A percentile compares a stretch with the other conserved stretches of the same genome.
These are phyloP conservation scores for Pteruthius melanotis DNA, from an alignment of 2,113 vertebrate species.

Conservation along the genomic window DNA sequence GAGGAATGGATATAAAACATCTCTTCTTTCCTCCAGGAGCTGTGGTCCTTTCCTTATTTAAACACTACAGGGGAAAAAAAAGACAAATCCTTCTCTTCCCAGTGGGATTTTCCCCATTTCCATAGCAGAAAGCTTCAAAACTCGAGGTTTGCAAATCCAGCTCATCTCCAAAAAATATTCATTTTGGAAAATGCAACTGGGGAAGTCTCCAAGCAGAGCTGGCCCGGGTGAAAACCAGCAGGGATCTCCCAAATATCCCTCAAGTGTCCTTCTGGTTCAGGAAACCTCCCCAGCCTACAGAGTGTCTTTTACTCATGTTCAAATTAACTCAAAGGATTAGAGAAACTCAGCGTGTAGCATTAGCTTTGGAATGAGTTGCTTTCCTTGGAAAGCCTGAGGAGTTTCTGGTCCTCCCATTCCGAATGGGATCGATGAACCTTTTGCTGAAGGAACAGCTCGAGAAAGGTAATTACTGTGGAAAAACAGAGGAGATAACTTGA, in stretches of 20 bases:
- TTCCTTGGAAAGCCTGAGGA: not conserved
- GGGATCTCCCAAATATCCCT: not conserved
- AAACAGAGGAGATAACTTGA: not conserved
- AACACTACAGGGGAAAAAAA: not conserved
- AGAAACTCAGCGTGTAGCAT: constrained; percentile 3
- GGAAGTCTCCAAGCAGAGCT: not conserved
- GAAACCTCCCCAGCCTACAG: not conserved
- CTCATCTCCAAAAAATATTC: not conserved
- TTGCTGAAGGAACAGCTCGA: not conserved
- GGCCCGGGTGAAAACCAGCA: not conserved
- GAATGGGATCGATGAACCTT: not conserved
- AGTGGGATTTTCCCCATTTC: not conserved
- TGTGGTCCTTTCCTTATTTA: not conserved
- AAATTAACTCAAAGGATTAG: not conserved
- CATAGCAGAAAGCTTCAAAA: not conserved
- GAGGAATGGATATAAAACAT: not conserved
- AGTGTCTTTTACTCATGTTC: not conserved
- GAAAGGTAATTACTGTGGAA: not conserved
- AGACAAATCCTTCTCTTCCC: not conserved
- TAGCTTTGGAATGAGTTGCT: not conserved
- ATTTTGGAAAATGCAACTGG: not conserved
- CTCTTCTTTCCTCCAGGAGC: not conserved
- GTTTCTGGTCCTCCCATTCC: not conserved
- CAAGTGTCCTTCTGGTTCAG: not conserved
- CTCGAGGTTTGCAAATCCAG: not conserved